Base-by-base conservation (phyloP, 2,888 invertebrate species). In the Athalia circularis region DNA sequence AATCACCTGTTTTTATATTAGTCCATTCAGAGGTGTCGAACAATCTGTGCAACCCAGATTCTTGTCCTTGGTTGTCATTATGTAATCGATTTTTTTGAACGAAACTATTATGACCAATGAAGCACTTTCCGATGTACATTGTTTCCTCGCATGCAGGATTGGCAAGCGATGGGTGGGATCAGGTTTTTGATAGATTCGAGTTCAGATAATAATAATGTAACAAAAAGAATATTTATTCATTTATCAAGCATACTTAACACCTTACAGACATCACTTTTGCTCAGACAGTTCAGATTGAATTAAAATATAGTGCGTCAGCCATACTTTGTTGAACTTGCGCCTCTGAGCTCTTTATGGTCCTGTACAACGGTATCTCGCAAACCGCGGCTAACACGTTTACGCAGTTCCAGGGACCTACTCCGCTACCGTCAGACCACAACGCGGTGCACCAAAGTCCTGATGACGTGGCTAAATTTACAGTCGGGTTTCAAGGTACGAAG, bases 341-440 rank as follows among this genome's bases (percentile, higher is more conserved):
- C 2, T n/a, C n/a, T 8, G 8, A 3, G 9, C 54, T 54, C 3
- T 0, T 54, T 54, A 3, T 9, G 29, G 5, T 9, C 11, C 52
- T 59, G 59, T 59, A 59, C 59, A 72, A 59, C 29, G 72, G 72
- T 9, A 72, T 72, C n/a, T 72, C 72, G 47, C 72, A 72, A 4
- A 72, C 13, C 15, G 15, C 9, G 7, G 72, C 47, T 15, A 72
- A 59, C 45, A 59, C 72, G 45, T 47, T 47, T 13, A 5, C 15
- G 72, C 72, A 72, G 29, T 72, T 59, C 72, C 72, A 72, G 9
- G 72, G 72, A 5, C 57, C 57, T 4, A 72, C 57, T 72, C 72
- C 72, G 29, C 7, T 72, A 13, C 72, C 72, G 5, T 72, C 72
- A 52, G 3, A 47, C 57, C 47, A 72, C 59, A 72, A 59, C 13